Evolutionary conservation across 2,888 invertebrate species (phyloP), one percentile per base, ranked within the genome.

Genomic region (Poecilobothrus nobilitatus): DNA sequence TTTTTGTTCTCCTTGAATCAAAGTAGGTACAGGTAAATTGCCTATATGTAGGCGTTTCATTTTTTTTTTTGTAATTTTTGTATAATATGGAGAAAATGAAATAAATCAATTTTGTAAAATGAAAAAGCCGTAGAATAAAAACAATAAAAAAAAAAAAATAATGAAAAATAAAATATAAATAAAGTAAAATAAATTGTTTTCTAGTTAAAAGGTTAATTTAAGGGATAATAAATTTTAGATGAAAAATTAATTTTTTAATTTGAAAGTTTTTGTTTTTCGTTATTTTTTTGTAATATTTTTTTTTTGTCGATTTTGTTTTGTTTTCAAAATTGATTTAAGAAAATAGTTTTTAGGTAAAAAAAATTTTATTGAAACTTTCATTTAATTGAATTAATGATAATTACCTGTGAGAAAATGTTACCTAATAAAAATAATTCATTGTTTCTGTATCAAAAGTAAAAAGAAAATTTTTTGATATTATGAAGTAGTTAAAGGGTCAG

Each of bases 221-320:
- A 53, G 18, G 53, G 53, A 53, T 53, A 53, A 53, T 53, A 53
- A 53, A 53, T 53, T 53, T 53, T 53, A 53, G 53, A 53, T 53
- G n/a, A n/a, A 53, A 53, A n/a, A 53, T 18, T 18, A 53, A 18
- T 53, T 53, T 53, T 53, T 37, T 37, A 10, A 37, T 10, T 37
- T 37, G 1, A 8, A 12, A 37, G 8, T 1, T 37, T 37, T 15
- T 18, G 7, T 18, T n/a, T 18, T 53, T 53, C 44, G 6, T 15
- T 53, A 15, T 53, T n/a, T 12, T 53, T 53, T 53, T n/a, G 15
- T 2, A 12, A 15, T n/a, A 18, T 53, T n/a, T 18, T 53, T 6
- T 53, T 1, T 12, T 3, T 53, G 7, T n/a, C 18, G 1, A 4
- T 12, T 15, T 53, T n/a, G 15, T 53, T 12, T 53, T 6, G 18